A percentile compares a stretch with the other conserved stretches of the same genome.
Evolutionary conservation across 2,113 vertebrate genomes (phyloP).

Genomic region (Nibea coibor): DNA sequence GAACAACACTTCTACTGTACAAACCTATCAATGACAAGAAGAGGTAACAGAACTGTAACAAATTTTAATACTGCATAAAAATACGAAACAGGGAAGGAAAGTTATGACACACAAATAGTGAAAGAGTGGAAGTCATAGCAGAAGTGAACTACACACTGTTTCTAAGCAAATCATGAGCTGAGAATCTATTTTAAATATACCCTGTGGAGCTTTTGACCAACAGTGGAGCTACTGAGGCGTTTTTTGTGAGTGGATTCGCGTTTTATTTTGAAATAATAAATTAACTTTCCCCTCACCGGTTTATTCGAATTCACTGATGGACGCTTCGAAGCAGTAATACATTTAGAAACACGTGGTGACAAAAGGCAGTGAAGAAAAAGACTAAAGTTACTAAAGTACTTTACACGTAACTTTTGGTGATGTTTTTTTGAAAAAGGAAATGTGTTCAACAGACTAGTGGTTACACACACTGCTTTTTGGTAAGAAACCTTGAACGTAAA

Average conservation of each 20-base stretch:
- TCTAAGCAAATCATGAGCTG: background rate
- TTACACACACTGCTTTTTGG: background rate
- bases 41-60: background rate
- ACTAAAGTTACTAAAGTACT: background rate
- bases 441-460: background rate
- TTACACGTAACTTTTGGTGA: background rate
- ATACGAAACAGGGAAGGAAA: background rate
- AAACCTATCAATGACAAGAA: background rate
- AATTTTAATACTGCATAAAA: conserved; percentile 13
- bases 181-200: background rate
- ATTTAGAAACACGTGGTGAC: background rate
- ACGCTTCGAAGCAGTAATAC: background rate
- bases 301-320: background rate
- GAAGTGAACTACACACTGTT: background rate
- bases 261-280: background rate
- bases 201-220: background rate
- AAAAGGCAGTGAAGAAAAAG: background rate
- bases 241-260: background rate
- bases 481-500: background rate
- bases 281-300: background rate
- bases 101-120: background rate
- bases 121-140: background rate
- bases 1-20: background rate
- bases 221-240: background rate
- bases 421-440: too few species aligned